Evolutionary conservation across 2,888 invertebrate genomes (phyloP).

Genomic region (Xanthorhoe spadicearia): DNA sequence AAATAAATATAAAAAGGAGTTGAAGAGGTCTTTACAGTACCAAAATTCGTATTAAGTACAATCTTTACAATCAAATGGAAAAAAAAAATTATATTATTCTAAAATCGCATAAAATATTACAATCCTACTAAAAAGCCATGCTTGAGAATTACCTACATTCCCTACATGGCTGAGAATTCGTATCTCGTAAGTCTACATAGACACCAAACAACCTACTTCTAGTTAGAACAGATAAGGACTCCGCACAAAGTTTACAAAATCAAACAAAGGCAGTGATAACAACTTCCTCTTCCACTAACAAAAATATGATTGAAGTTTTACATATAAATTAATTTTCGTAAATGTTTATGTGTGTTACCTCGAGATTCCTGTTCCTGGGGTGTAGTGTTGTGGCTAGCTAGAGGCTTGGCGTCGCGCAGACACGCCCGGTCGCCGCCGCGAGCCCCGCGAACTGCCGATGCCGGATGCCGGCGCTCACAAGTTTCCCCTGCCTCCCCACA

Average conservation of each 20-base stretch:
- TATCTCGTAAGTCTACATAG: neutral
- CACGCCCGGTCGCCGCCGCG: conserved; percentile 60
- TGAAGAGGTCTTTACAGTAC: too few species aligned
- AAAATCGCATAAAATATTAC: too few species aligned
- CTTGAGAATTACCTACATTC: neutral
- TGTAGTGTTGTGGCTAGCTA: conserved; percentile 1
- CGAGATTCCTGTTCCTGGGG: neutral
- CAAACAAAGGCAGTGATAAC: conserved; percentile 24
- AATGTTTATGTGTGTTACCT: conserved; percentile 40
- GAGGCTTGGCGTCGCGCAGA: conserved; percentile 37
- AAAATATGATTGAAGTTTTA: neutral
- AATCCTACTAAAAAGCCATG: too few species aligned
- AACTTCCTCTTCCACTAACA: neutral
- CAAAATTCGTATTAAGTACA: too few species aligned
- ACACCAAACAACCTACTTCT: conserved; percentile 7
- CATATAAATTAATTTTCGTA: conserved; percentile 10
- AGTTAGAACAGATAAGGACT: conserved; percentile 19
- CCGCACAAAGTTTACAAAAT: conserved; percentile 22
- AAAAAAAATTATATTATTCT: too few species aligned
- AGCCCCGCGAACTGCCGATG: conserved; percentile 59
- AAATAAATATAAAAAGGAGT: too few species aligned
- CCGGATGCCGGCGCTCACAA: conserved; percentile 55
- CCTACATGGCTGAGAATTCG: neutral
- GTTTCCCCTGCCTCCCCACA: conserved; percentile 48
- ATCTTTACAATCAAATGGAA: too few species aligned